Evolutionary conservation across 2,888 invertebrate genomes (phyloP).

Genomic region (Cataglyphis rosenhaueri): DNA sequence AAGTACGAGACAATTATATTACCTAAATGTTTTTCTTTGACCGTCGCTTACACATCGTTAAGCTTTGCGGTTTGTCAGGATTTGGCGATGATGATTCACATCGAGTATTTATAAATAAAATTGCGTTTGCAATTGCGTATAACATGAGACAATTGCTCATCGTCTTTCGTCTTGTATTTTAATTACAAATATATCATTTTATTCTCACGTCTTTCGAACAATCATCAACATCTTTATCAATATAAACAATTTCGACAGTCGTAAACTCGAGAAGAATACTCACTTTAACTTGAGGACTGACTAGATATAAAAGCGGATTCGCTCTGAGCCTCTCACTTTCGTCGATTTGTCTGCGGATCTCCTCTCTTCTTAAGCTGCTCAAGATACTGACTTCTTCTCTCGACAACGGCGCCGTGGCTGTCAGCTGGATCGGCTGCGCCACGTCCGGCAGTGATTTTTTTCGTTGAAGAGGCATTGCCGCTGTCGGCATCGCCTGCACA

Average conservation of each 20-base stretch:
- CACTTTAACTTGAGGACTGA: conserved; percentile 99
- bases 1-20: conserved; percentile 4
- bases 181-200: background rate
- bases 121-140: background rate
- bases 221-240: conserved; percentile 4
- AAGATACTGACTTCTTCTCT: conserved; percentile 98
- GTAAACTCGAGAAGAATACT: conserved; percentile 77
- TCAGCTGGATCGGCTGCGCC: conserved; percentile 90
- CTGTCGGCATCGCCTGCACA: conserved; percentile 91
- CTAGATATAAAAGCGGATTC: conserved; percentile 97
- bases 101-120: background rate
- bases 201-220: background rate
- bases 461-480: conserved; percentile 92
- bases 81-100: conserved; percentile 35
- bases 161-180: background rate
- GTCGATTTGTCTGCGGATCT: conserved; percentile 95
- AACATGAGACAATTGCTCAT: background rate
- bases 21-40: background rate
- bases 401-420: conserved; percentile 93
- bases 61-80: background rate
- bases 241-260: background rate
- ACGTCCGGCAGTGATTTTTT: conserved; percentile 99
- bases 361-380: conserved; percentile 97
- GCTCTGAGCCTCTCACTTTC: conserved; percentile 96
- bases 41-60: background rate